phyloP scores from a whole-genome alignment of 2,797 vertebrate species.

The Sphenodon punctatus region DNA sequence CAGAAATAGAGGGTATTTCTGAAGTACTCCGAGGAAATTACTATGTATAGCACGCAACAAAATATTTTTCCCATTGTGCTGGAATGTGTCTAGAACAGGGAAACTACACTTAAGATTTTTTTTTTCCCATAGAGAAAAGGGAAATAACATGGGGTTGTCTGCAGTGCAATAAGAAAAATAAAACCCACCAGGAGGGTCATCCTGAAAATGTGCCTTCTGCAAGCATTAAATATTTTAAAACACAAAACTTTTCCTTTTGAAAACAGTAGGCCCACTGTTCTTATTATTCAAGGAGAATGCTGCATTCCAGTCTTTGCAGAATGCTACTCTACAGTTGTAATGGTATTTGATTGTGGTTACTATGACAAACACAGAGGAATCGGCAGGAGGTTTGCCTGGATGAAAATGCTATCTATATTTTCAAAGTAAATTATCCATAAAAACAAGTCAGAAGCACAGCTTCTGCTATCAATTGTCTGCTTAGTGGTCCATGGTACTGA shows the following conservation, averaged over 20 bases:
- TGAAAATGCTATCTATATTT: neutral
- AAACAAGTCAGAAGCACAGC: slow-evolving; percentile 10
- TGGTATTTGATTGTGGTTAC: slow-evolving; percentile 46
- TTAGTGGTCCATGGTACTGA: slow-evolving; percentile 66
- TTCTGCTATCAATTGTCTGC: neutral
- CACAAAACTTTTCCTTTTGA: slow-evolving; percentile 67
- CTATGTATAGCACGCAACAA: slow-evolving; percentile 21
- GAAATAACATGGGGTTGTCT: slow-evolving; percentile 71
- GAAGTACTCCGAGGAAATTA: slow-evolving; percentile 59
- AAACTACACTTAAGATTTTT: slow-evolving; percentile 65
- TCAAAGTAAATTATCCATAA: slow-evolving; percentile 23
- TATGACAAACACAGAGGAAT: slow-evolving; percentile 48
- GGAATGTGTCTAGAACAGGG: slow-evolving; percentile 61
- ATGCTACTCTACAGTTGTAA: slow-evolving; percentile 33
- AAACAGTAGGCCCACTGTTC: slow-evolving; percentile 60
- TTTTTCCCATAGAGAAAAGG: slow-evolving; percentile 51
- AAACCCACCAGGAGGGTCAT: slow-evolving; percentile 58
- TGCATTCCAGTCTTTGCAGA: slow-evolving; percentile 70
- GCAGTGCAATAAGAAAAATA: slow-evolving; percentile 66
- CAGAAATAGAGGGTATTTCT: slow-evolving; percentile 6
- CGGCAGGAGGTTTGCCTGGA: neutral
- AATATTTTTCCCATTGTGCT: slow-evolving; percentile 57
- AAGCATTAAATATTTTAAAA: slow-evolving; percentile 73
- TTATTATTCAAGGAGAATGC: slow-evolving; percentile 40
- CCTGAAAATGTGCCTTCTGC: slow-evolving; percentile 68